These are phyloP conservation scores for Callocephalon fimbriatum DNA, from an alignment of 2,113 vertebrate genomes.

Conservation along the genomic window DNA sequence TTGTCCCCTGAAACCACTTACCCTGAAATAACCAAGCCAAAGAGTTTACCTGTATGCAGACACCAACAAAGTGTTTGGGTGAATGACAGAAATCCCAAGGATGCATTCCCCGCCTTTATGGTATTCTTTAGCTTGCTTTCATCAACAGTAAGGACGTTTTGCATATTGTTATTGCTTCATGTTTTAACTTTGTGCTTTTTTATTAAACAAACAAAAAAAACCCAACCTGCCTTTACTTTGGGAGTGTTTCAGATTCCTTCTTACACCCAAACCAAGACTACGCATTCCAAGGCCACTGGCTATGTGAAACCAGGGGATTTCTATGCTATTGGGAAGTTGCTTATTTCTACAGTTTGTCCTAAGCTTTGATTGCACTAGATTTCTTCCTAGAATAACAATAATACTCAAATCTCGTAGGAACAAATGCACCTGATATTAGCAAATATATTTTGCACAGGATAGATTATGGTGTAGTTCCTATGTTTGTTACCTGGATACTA, in stretches of 20 bases:
- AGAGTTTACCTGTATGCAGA: background rate
- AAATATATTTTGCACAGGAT: background rate
- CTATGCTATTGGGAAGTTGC: fast-evolving
- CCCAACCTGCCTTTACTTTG: background rate
- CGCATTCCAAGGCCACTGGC: fast-evolving
- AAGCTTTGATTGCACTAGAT: background rate
- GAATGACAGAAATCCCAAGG: background rate
- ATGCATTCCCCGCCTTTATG: background rate
- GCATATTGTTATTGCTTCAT: background rate
- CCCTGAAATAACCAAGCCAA: background rate
- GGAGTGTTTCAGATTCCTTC: background rate
- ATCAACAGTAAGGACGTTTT: background rate
- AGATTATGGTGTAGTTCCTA: background rate
- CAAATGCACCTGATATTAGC: background rate
- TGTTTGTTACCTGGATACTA: background rate
- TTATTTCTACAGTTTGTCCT: background rate
- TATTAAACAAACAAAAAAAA: background rate
- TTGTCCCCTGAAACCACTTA: background rate
- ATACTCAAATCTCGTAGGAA: background rate
- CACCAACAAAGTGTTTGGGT: background rate
- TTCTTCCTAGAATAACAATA: background rate
- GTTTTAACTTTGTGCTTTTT: background rate
- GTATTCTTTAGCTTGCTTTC: background rate
- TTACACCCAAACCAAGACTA: background rate
- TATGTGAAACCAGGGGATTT: background rate